These are phyloP conservation scores for Halotydeus destructor DNA, from an alignment of 1,140 invertebrate species.

Conservation along the genomic window DNA sequence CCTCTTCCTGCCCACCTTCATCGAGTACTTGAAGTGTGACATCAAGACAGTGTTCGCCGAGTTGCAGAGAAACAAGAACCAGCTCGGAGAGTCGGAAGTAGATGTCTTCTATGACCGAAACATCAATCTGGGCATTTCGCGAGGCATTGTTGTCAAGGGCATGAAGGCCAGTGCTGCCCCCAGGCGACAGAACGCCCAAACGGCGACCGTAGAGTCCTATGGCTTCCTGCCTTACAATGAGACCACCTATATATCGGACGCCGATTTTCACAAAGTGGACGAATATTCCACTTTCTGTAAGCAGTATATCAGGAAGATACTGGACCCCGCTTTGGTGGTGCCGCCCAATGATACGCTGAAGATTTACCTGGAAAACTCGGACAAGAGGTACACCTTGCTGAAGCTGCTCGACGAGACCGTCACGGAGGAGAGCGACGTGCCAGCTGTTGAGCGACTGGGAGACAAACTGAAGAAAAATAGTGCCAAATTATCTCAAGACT, in stretches of 20 bases:
- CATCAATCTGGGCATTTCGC: slow-evolving; percentile 6
- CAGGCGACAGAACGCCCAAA: slow-evolving; percentile 30
- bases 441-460: no score
- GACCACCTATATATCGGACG: no score
- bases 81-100: slow-evolving; percentile 19
- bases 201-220: slow-evolving; percentile 2
- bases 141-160: slow-evolving; percentile 32
- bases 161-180: slow-evolving; percentile 74
- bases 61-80: not conserved
- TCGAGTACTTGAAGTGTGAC: slow-evolving; percentile 28
- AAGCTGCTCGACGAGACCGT: no score
- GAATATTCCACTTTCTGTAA: no score
- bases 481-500: slow-evolving; percentile 2
- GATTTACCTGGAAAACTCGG: no score
- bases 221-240: slow-evolving; percentile 10
- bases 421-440: no score
- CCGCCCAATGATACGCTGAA: no score
- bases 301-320: no score
- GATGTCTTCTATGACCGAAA: slow-evolving; percentile 12
- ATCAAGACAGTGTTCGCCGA: slow-evolving; percentile 18
- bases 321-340: no score
- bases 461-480: no score
- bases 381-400: no score
- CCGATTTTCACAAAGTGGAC: no score
- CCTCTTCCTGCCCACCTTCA: slow-evolving; percentile 33